phyloP scores from a whole-genome alignment of 2,797 vertebrate species.

The Enteromius anoplus region DNA sequence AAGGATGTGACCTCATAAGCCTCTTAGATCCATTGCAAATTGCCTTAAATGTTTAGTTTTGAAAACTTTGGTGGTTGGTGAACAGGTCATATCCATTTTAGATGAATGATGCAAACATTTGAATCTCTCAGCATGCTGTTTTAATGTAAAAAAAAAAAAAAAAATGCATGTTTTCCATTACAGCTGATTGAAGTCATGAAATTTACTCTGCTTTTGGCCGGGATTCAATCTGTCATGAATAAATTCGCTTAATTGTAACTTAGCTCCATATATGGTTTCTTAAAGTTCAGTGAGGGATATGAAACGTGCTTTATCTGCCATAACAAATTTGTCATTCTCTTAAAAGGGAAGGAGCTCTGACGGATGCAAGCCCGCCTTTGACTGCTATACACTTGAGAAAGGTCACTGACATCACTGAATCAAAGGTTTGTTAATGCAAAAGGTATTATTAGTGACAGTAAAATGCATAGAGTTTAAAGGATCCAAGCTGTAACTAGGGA shows the following conservation, averaged over 20 bases:
- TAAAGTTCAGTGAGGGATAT: constrained; percentile 13
- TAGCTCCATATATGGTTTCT: constrained; percentile 24
- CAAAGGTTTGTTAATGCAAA: constrained; percentile 61
- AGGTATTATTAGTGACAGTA: constrained; percentile 18
- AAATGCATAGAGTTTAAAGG: background rate
- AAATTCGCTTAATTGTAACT: constrained; percentile 9
- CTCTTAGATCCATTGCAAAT: constrained; percentile 51
- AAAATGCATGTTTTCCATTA: constrained; percentile 15
- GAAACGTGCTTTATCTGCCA: constrained; percentile 6
- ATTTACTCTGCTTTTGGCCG: background rate
- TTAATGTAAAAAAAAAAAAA: background rate
- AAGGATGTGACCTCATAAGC: constrained; percentile 59
- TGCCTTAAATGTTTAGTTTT: constrained; percentile 66
- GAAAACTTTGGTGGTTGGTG: constrained; percentile 15
- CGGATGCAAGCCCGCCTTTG: constrained; percentile 61
- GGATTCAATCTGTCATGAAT: constrained; percentile 23
- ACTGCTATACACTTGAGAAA: constrained; percentile 67
- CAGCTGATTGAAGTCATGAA: background rate
- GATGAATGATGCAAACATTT: constrained; percentile 20
- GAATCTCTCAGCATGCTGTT: constrained; percentile 4
- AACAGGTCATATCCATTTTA: constrained; percentile 38
- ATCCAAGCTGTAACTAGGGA: background rate
- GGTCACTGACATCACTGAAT: constrained; percentile 44
- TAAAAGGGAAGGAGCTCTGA: constrained; percentile 57
- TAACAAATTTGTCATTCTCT: constrained; percentile 35